phyloP scores from a whole-genome alignment of 2,888 invertebrate species.

The Aelia acuminata region DNA sequence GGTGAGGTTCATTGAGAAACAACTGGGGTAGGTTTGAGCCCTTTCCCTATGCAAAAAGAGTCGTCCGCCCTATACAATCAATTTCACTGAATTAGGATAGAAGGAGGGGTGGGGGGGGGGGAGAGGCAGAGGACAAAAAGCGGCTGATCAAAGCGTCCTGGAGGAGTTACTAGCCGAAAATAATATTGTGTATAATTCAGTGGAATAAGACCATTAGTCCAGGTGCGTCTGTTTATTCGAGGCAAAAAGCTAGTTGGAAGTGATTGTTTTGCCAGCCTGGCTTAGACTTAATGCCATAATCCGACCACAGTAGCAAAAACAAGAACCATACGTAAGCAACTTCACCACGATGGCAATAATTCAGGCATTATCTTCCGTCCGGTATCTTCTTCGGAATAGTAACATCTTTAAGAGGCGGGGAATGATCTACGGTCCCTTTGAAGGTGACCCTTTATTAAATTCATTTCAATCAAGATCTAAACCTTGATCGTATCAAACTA shows the following conservation, averaged over 20 bases:
- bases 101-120: background rate
- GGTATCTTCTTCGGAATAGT: background rate
- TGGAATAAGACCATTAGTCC: slow-evolving; percentile 52
- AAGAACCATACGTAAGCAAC: slow-evolving; percentile 11
- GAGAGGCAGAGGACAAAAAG: too few relatives aligned
- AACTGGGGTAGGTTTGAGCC: background rate
- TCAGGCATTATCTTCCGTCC: slow-evolving; percentile 35
- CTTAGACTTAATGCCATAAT: slow-evolving; percentile 38
- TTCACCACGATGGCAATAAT: slow-evolving; percentile 16
- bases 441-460: background rate
- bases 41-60: background rate
- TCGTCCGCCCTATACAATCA: background rate
- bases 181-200: slow-evolving; percentile 57
- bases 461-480: too few relatives aligned
- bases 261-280: slow-evolving; percentile 54
- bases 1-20: background rate
- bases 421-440: background rate
- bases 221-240: slow-evolving; percentile 47
- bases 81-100: background rate
- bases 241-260: slow-evolving; percentile 49
- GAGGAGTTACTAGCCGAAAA: slow-evolving; percentile 49
- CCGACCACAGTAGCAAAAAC: slow-evolving; percentile 35
- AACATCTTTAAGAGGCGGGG: background rate
- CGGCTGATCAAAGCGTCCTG: background rate
- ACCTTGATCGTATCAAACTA: too few relatives aligned